phyloP scores from a whole-genome alignment of 2,797 vertebrate species.

The Paguma larvata region DNA sequence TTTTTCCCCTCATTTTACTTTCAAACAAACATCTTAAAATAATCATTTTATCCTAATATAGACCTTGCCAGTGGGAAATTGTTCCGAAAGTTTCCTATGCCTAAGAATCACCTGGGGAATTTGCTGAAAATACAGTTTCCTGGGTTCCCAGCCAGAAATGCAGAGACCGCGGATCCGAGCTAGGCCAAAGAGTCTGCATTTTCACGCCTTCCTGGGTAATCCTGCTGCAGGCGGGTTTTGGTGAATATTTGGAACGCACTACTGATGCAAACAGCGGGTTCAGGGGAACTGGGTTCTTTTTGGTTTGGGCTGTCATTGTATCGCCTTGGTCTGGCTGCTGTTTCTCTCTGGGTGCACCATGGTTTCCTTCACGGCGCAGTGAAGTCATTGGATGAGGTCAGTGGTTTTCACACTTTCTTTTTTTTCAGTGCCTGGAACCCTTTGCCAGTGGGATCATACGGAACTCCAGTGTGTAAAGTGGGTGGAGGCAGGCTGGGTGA shows the following conservation, averaged over 20 bases:
- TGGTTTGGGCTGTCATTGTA: background rate
- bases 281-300: background rate
- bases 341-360: background rate
- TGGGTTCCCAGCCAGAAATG: background rate
- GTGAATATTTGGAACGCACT: background rate
- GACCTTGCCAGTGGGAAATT: background rate
- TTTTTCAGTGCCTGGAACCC: background rate
- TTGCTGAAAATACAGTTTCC: background rate
- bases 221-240: background rate
- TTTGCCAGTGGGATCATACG: background rate
- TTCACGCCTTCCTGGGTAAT: background rate
- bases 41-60: background rate
- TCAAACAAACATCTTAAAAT: slow-evolving; percentile 5
- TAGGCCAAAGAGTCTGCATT: background rate
- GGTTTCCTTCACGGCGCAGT: background rate
- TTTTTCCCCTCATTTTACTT: background rate
- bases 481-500: background rate
- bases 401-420: background rate
- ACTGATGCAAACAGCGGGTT: too few relatives aligned
- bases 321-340: too few relatives aligned
- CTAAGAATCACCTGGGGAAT: background rate
- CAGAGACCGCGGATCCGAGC: background rate
- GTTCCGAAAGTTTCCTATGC: background rate
- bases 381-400: background rate
- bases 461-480: background rate